Base-by-base conservation (phyloP, 2,888 invertebrate genomes). In the Euspilapteryx auroguttella region DNA sequence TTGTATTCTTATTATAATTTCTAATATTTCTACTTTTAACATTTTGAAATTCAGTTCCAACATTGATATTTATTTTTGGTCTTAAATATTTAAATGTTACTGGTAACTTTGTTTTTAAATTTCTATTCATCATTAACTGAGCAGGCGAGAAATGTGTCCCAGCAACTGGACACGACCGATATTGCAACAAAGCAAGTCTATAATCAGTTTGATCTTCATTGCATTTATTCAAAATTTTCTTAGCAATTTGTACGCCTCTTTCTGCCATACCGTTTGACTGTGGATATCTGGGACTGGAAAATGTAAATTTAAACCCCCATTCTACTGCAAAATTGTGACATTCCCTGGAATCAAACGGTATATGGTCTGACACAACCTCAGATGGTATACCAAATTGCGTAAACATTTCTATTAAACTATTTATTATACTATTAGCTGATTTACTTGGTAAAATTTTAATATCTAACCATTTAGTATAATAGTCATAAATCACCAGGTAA, bases 121-220 rank as follows among this genome's bases (percentile, higher is more conserved):
- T n/a, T n/a, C n/a, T n/a, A n/a, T n/a, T n/a, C n/a, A n/a, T n/a
- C n/a, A n/a, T n/a, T n/a, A n/a, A n/a, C n/a, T 41, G 34, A 20
- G 35, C 33, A n/a, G 41, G 40, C 3, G 41, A 39, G 10, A 24
- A 28, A 9, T 34, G 26, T 6, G 33, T 28, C 9, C 25, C 31
- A n/a, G 27, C 25, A 6, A 42, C 34, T 6, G 39, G 42, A 3
- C 36, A 39, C 24, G 38, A 41, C 24, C 43, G 20, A 25, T 39
- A 41, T 27, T 42, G 40, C 12, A 44, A 26, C 2, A 41, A 28
- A 3, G 35, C 36, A 17, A 36, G 7, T 10, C 20, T 14, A n/a
- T 34, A 24, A 32, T 41, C 39, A 25, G 27, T 34, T 7, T 24
- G 23, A 15, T 29, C 17, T n/a, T n/a, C n/a, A n/a, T n/a, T n/a